phyloP scores from a whole-genome alignment of 2,888 invertebrate genomes.

The Sarcophaga subvicina region DNA sequence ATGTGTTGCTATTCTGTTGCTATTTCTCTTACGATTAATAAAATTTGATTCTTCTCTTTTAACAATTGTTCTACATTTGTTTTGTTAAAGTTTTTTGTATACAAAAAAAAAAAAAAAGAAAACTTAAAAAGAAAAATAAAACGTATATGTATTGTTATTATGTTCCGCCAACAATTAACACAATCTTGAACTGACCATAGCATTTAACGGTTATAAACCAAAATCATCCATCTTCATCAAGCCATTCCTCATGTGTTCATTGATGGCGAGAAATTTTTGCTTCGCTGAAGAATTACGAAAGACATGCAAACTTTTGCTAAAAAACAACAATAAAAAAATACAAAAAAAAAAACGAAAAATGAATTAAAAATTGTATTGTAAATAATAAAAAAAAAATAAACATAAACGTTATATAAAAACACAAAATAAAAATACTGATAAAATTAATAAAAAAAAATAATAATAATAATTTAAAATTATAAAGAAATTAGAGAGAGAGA shows the following conservation, averaged over 20 bases:
- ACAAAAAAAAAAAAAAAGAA: too few relatives aligned
- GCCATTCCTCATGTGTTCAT: conserved; percentile 18
- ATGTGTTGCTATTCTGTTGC: background rate
- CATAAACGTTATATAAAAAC: conserved; percentile 23
- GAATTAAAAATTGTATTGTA: conserved; percentile 12
- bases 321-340: background rate
- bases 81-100: background rate
- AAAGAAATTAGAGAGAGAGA: background rate
- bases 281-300: conserved; percentile 57
- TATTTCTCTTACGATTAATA: background rate
- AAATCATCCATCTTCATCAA: conserved; percentile 41
- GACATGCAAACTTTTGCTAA: conserved; percentile 48
- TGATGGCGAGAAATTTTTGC: conserved; percentile 39
- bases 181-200: conserved; percentile 64
- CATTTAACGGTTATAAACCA: conserved; percentile 64
- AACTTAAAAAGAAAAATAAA: background rate
- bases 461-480: background rate
- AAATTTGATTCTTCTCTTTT: conserved; percentile 2
- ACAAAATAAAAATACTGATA: background rate
- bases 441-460: background rate
- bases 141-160: conserved; percentile 10
- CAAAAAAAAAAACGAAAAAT: background rate
- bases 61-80: conserved; percentile 34
- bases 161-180: conserved; percentile 65
- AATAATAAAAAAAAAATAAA: background rate